Evolutionary conservation across 2,888 invertebrate species (phyloP), one percentile per base, ranked within the genome.

Genomic region (Lymantria monacha): DNA sequence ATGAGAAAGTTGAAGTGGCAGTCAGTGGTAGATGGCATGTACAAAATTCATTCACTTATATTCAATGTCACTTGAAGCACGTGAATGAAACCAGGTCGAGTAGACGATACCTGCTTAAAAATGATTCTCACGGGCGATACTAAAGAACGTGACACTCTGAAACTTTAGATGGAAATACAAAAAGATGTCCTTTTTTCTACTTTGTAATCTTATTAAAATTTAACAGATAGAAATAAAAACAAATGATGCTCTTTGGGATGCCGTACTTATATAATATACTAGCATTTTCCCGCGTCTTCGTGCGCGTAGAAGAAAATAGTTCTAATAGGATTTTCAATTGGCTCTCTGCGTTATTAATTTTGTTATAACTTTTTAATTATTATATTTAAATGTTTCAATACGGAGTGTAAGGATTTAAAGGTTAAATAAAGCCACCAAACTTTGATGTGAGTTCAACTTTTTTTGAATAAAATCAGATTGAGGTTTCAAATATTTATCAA

Each of bases 71-170:
- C 69, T 70, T 63, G 56, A 64, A 53, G 56, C 63, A 79, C 78
- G 77, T 79, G 80, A 83, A 75, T 65, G 70, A 68, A 87, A 85
- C 85, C 80, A 68, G 83, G 85, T 79, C 84, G 74, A 72, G 67
- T 66, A 71, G 74, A 69, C 66, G 68, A 68, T 69, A 65, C 70
- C 69, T 59, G 66, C 65, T 67, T 70, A 52, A 33, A 14, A 41
- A 48, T 45, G 57, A 62, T 64, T 66, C 70, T 49, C 61, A 62
- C 59, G 53, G 42, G 42, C 44, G 57, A 58, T 60, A 63, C 51
- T 55, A 55, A 59, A 55, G 57, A 52, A 55, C 50, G 38, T 38
- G 10, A 33, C 10, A 33, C 12, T 41, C 22, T 38, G 14, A 33
- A 47, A 43, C 31, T 37, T 38, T n/a, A 38, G 31, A 51, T 38